A percentile compares a stretch with the other conserved stretches of the same genome.
phyloP scores from a whole-genome alignment of 2,113 vertebrate genomes.

The Pitta sordida region DNA sequence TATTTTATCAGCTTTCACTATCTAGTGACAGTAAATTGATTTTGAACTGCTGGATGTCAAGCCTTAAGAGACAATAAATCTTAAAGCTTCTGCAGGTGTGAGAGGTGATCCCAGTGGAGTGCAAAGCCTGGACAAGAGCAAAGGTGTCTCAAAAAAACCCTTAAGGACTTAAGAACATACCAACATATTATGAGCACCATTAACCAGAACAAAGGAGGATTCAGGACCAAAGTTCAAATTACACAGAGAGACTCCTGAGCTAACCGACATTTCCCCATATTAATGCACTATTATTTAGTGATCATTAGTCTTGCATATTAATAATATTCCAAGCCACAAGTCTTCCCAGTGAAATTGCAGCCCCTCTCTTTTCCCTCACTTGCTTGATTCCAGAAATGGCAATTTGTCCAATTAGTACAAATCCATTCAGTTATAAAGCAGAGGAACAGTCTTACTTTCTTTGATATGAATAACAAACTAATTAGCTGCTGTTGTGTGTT shows the following conservation, averaged over 20 bases:
- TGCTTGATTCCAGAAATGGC: not conserved
- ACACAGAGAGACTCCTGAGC: not conserved
- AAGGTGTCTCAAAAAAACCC: not conserved
- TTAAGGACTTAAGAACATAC: not conserved
- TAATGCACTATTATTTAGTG: not conserved
- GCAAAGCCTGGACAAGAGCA: not conserved
- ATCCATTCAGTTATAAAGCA: not conserved
- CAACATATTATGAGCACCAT: not conserved
- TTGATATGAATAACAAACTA: conserved; percentile 68
- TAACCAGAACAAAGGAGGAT: not conserved
- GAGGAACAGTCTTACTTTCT: conserved; percentile 14
- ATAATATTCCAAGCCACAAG: not conserved
- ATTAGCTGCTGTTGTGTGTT: conserved; percentile 64
- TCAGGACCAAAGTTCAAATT: not conserved
- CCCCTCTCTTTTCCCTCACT: not conserved
- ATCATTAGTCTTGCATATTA: not conserved
- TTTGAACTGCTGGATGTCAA: not conserved
- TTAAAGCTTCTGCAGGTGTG: not conserved
- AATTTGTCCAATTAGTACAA: not conserved
- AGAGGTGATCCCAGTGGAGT: not conserved
- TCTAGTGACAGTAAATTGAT: not conserved
- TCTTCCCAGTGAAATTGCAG: not conserved
- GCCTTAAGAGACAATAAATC: not conserved
- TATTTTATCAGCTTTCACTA: not conserved
- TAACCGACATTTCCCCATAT: not conserved